Percentiles rank a stretch among this genome's conserved stretches.
Conservation (phyloP, 2,888 invertebrate species). For the Melinaea menophilus region DNA sequence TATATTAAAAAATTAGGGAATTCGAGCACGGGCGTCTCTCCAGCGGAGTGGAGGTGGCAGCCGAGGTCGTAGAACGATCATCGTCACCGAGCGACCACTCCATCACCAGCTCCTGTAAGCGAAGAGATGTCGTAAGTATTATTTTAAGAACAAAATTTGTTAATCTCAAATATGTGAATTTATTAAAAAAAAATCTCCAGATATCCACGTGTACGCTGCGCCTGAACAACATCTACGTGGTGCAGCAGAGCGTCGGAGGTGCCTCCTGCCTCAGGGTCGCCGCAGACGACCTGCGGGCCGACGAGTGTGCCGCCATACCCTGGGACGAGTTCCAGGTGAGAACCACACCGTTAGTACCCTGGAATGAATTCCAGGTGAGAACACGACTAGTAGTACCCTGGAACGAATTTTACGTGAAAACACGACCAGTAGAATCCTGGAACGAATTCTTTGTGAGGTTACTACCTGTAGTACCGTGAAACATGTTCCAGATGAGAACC, state of each 20-base stretch:
- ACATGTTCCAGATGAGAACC: constrained; percentile 84
- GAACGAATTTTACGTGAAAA: too few relatives aligned
- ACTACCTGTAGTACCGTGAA: too few relatives aligned
- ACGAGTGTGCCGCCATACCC: constrained; percentile 92
- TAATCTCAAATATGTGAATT: too few relatives aligned
- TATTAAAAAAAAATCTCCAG: constrained; percentile 41
- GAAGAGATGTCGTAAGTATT: constrained; percentile 84
- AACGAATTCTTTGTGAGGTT: constrained; percentile 77
- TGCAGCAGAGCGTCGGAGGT: constrained; percentile 54
- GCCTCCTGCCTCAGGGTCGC: constrained; percentile 52
- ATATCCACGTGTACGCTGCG: constrained; percentile 78
- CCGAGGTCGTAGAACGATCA: constrained; percentile 88
- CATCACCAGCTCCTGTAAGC: constrained; percentile 85
- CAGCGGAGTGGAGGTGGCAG: constrained; percentile 85
- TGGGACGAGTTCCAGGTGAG: constrained; percentile 96
- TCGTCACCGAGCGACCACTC: constrained; percentile 92
- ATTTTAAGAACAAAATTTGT: too few relatives aligned
- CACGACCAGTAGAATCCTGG: constrained; percentile 80
- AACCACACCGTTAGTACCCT: constrained; percentile 2
- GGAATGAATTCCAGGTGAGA: too few relatives aligned
- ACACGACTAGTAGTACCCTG: too few relatives aligned
- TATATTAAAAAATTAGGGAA: constrained; percentile 56
- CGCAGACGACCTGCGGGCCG: constrained; percentile 81
- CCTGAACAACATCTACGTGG: constrained; percentile 63
- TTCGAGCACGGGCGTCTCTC: constrained; percentile 64